phyloP scores from a whole-genome alignment of 2,797 vertebrate species.

The Notamacropus eugenii region DNA sequence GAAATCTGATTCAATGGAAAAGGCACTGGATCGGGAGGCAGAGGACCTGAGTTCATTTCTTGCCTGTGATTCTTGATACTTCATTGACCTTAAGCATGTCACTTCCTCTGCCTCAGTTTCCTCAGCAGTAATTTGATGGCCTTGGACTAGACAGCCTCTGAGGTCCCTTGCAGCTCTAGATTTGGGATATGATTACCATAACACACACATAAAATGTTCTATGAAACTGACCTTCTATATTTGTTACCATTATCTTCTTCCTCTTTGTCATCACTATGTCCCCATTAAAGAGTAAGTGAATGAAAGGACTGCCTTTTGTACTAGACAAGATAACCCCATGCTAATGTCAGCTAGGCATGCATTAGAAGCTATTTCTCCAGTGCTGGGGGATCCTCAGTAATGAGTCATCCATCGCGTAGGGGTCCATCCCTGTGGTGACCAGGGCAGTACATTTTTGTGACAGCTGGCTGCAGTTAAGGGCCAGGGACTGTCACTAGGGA shows the following conservation, averaged over 20 bases:
- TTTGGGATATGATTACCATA: neutral
- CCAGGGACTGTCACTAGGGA: neutral
- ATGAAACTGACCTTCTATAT: neutral
- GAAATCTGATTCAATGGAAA: neutral
- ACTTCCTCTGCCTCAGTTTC: neutral
- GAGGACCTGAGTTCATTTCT: neutral
- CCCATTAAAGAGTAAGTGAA: neutral
- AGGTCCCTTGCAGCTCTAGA: neutral
- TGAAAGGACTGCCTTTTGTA: neutral
- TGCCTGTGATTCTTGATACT: neutral
- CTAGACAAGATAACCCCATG: neutral
- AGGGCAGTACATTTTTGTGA: accelerated
- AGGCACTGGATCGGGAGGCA: neutral
- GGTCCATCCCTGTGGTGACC: accelerated
- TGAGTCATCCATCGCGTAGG: too few relatives aligned
- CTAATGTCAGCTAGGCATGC: neutral
- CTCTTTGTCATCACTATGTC: neutral
- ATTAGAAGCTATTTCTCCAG: neutral
- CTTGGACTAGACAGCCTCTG: too few relatives aligned
- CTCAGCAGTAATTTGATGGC: neutral
- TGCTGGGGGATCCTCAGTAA: neutral
- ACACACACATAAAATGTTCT: neutral
- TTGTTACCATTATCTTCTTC: neutral
- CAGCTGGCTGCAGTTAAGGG: neutral
- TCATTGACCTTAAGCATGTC: neutral